Base-by-base conservation (phyloP, 2,888 invertebrate genomes). In the Apotomis turbidana region DNA sequence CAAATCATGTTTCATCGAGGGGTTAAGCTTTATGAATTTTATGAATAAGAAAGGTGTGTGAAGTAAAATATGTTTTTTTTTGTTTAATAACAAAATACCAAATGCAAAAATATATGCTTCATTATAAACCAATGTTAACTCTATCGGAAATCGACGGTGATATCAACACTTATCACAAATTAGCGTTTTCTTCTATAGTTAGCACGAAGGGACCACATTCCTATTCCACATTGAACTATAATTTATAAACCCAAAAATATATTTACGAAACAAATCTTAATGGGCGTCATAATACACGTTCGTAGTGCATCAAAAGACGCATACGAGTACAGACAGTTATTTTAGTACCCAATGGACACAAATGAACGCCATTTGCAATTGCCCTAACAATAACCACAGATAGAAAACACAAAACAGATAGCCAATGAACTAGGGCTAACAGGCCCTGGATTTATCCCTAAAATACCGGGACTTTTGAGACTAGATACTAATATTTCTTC, bases 351-450 rank as follows among this genome's bases (percentile, higher is more conserved):
- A 13, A 64, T 15, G 55, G 44, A 44, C 49, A 3, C 49, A 49
- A 9, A 41, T 5, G 15, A 54, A 55, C 66, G 66, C 66, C 66
- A 66, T 66, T 66, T 66, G 66, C 55, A 57, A 66, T n/a, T 57
- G 55, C 46, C 44, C 41, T 44, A 66, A 66, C 66, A 66, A 66
- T 66, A 66, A 66, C 46, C 55, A 10, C 49, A 49, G 49, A 49
- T 10, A 49, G 5, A 27, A 27, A 27, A 27, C 27, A 27, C 27
- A 27, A 27, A 27, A 2, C 27, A 27, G 1, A 27, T 27, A 27
- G 27, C 27, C 27, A 27, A 27, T 27, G 27, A 27, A 27, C 27
- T 27, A 27, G 27, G 27, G 27, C 27, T 27, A 2, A 27, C 27
- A 27, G 27, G 1, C 27, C 2, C 27, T 27, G 27, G 27, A 27